phyloP scores from a whole-genome alignment of 2,888 invertebrate genomes.

The Prenolepis imparis region DNA sequence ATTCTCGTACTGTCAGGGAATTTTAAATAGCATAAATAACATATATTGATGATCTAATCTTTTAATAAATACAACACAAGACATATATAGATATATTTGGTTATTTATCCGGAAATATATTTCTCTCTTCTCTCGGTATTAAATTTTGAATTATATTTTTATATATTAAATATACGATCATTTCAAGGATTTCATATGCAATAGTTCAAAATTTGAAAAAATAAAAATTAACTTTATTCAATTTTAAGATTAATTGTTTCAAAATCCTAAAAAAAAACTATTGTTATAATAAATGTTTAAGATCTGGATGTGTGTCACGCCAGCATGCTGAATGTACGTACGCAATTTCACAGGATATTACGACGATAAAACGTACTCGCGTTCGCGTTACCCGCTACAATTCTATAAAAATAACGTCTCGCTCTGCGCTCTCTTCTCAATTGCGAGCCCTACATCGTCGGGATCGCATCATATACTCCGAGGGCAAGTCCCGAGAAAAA shows the following conservation, averaged over 20 bases:
- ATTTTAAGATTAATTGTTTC: neutral
- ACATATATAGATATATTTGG: neutral
- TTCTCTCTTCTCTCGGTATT: neutral
- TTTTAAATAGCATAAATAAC: neutral
- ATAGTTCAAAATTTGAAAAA: neutral
- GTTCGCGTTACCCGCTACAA: slow-evolving; percentile 41
- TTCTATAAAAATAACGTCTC: slow-evolving; percentile 42
- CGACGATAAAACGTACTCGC: slow-evolving; percentile 22
- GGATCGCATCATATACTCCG: slow-evolving; percentile 28
- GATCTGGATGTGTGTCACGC: neutral
- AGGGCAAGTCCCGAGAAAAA: slow-evolving; percentile 50
- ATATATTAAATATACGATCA: neutral
- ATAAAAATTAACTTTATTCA: slow-evolving; percentile 10
- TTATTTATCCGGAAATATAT: neutral
- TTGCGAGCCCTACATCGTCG: slow-evolving; percentile 27
- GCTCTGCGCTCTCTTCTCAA: slow-evolving; percentile 14
- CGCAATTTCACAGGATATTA: slow-evolving; percentile 48
- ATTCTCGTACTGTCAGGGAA: neutral
- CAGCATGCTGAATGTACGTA: slow-evolving; percentile 27
- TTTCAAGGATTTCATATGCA: neutral
- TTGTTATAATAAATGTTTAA: neutral
- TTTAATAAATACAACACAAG: neutral
- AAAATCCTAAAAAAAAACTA: neutral
- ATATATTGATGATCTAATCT: neutral
- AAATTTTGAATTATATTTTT: neutral